phyloP scores from a whole-genome alignment of 2,888 invertebrate species.

The Amiota mariae region DNA sequence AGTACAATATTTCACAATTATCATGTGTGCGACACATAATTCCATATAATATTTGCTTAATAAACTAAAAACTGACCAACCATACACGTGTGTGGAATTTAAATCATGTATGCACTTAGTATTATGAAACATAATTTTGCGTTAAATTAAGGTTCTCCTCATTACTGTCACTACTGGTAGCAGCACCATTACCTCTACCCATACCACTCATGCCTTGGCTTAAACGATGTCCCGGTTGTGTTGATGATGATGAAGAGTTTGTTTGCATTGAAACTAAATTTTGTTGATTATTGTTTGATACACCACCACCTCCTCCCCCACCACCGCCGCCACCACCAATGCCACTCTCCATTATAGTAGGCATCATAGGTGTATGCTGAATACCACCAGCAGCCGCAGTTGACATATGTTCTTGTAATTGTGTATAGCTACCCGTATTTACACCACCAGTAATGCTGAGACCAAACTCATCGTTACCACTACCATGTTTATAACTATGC shows the following conservation, averaged over 20 bases:
- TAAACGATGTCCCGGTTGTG: slow-evolving; percentile 65
- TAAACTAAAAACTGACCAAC: slow-evolving; percentile 1
- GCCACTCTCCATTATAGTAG: slow-evolving; percentile 72
- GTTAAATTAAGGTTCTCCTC: slow-evolving; percentile 71
- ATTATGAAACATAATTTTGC: slow-evolving; percentile 61
- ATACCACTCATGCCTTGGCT: slow-evolving; percentile 59
- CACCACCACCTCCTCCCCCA: no score
- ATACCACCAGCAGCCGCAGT: slow-evolving; percentile 34
- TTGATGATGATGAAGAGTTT: background rate
- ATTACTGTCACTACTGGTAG: slow-evolving; percentile 24
- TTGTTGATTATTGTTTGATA: slow-evolving; percentile 41
- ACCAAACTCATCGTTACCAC: slow-evolving; percentile 33
- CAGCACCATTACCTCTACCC: slow-evolving; percentile 23
- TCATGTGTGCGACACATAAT: background rate
- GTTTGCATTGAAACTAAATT: slow-evolving; percentile 31
- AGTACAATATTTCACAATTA: no score
- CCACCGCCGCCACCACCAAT: slow-evolving; percentile 46
- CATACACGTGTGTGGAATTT: background rate
- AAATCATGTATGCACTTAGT: background rate
- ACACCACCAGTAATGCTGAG: slow-evolving; percentile 22
- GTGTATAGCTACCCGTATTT: slow-evolving; percentile 48
- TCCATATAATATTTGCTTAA: slow-evolving; percentile 6
- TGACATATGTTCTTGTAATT: slow-evolving; percentile 49
- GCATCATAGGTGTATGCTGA: slow-evolving; percentile 65
- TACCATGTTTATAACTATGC: slow-evolving; percentile 59